These are phyloP conservation scores for Columba janthina DNA, from an alignment of 2,113 vertebrate species.

Conservation along the genomic window DNA sequence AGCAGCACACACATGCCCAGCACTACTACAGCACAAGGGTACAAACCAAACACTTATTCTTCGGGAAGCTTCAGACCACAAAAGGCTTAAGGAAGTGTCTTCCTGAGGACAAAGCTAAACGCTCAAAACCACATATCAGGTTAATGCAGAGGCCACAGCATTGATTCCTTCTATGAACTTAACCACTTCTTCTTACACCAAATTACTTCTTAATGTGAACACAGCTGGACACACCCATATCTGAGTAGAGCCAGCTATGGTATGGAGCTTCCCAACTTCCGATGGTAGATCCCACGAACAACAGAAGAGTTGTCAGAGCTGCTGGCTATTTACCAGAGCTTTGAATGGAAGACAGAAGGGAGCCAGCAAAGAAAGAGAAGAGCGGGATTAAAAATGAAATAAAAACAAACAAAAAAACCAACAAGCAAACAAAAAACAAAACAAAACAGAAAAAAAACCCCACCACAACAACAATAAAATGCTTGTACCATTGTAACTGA, in stretches of 20 bases:
- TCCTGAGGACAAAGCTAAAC: neutral
- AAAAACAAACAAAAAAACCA: too few relatives aligned
- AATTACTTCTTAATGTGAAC: neutral
- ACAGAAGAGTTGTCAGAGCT: neutral
- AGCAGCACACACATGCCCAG: rapidly evolving
- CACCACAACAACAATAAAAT: neutral
- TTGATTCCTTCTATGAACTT: neutral
- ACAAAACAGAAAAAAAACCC: too few relatives aligned
- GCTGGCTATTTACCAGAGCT: neutral
- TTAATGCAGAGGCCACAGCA: neutral
- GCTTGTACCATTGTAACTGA: neutral
- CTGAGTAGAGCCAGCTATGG: neutral
- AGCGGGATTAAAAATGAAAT: too few relatives aligned
- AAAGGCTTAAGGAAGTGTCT: neutral
- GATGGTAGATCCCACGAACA: rapidly evolving
- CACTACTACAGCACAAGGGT: neutral
- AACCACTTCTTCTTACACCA: neutral
- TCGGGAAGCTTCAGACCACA: neutral
- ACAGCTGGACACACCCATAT: neutral
- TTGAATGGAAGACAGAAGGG: neutral
- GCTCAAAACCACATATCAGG: neutral
- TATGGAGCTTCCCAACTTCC: neutral
- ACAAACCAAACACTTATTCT: neutral
- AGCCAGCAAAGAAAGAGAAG: neutral
- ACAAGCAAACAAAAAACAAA: too few relatives aligned